phyloP scores from a whole-genome alignment of 1,140 invertebrate genomes.

The Pseudomyrmex cubaensis region DNA sequence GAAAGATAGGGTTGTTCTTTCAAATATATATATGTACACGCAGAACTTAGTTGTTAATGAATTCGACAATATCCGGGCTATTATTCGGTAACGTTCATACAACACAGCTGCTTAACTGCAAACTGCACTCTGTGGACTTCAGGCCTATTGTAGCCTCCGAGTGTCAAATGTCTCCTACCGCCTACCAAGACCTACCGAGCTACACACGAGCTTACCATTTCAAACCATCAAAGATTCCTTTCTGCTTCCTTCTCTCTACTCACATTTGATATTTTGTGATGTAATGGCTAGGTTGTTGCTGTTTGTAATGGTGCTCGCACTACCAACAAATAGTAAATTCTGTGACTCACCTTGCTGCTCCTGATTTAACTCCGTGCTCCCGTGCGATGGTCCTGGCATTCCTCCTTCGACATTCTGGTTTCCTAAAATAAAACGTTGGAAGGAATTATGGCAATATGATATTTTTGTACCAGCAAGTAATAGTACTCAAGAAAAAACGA shows the following conservation, averaged over 20 bases:
- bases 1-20: conserved; percentile 55
- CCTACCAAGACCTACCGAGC: conserved; percentile 85
- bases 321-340: conserved; percentile 79
- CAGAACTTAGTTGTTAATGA: conserved; percentile 78
- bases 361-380: conserved; percentile 82
- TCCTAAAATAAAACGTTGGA: conserved; percentile 69
- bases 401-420: conserved; percentile 81
- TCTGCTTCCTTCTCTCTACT: conserved; percentile 82
- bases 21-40: conserved; percentile 78
- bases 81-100: conserved; percentile 80
- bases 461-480: background rate
- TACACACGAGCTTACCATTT: conserved; percentile 86
- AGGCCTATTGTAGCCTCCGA: conserved; percentile 80
- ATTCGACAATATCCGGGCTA: conserved; percentile 61
- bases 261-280: conserved; percentile 83
- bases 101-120: conserved; percentile 83
- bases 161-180: conserved; percentile 85
- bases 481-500: background rate
- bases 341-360: conserved; percentile 84
- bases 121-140: conserved; percentile 85
- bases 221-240: conserved; percentile 83
- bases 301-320: conserved; percentile 86
- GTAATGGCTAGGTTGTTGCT: conserved; percentile 86
- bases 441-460: conserved; percentile 1
- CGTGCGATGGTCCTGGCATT: conserved; percentile 83